Conservation (phyloP, 2,888 invertebrate genomes). For the Dicroscelio sp. region DNA sequence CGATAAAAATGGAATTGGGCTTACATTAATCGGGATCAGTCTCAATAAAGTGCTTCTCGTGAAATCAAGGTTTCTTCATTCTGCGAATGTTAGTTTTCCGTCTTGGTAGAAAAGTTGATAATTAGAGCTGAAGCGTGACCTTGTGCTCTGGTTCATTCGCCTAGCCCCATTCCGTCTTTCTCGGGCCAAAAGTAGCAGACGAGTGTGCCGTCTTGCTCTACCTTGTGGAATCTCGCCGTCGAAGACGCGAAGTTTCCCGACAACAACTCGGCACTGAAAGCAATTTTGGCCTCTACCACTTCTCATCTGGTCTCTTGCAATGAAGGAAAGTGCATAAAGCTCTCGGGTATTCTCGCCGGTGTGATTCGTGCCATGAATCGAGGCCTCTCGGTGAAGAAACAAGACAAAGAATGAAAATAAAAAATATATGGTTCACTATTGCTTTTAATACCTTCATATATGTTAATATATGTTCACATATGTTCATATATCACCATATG, state of each 20-base stretch:
- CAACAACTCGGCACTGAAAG: constrained; percentile 91
- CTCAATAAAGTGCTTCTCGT: constrained; percentile 48
- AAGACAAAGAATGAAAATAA: constrained; percentile 53
- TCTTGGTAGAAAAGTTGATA: constrained; percentile 89
- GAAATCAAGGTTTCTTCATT: constrained; percentile 65
- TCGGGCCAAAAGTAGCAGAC: constrained; percentile 21
- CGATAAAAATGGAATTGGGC: background rate
- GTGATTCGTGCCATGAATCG: constrained; percentile 78
- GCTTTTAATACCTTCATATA: too few species aligned
- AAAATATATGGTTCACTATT: constrained; percentile 1
- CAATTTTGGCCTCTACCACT: constrained; percentile 90
- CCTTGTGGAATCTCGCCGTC: constrained; percentile 84
- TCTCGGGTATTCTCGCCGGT: constrained; percentile 87
- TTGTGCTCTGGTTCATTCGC: constrained; percentile 86
- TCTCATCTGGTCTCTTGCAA: constrained; percentile 86
- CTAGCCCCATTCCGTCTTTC: constrained; percentile 68
- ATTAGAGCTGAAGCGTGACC: constrained; percentile 91
- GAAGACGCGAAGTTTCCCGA: constrained; percentile 91
- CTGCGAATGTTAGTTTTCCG: constrained; percentile 71
- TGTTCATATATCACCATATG: too few species aligned
- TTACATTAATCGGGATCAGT: constrained; percentile 20
- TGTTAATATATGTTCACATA: too few species aligned
- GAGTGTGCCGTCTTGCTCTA: constrained; percentile 73
- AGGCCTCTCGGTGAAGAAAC: constrained; percentile 69
- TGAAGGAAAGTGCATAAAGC: constrained; percentile 90